phyloP scores from a whole-genome alignment of 2,113 vertebrate genomes.

The Antidorcas marsupialis region DNA sequence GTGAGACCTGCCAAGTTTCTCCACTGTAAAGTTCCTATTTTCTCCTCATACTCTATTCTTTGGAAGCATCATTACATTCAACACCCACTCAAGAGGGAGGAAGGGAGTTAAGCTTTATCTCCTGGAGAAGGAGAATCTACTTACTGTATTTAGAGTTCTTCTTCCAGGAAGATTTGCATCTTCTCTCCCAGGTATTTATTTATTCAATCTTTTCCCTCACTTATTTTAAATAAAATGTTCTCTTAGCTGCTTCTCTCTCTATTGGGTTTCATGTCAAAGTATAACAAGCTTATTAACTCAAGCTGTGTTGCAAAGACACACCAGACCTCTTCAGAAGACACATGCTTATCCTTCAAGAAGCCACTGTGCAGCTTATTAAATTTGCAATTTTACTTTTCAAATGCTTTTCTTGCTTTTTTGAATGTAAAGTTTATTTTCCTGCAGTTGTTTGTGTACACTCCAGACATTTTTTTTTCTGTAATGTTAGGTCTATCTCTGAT shows the following conservation, averaged over 20 bases:
- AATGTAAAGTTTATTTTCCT: slow-evolving; percentile 11
- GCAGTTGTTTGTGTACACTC: neutral
- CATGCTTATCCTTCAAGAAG: neutral
- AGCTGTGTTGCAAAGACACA: neutral
- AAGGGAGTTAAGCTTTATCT: neutral
- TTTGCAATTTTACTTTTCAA: neutral
- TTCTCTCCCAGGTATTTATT: neutral
- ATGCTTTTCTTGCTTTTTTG: neutral
- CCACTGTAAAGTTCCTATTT: neutral
- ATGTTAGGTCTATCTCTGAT: neutral
- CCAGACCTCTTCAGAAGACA: neutral
- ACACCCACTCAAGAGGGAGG: neutral
- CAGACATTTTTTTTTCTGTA: neutral
- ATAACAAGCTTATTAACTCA: neutral
- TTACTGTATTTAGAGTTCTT: neutral
- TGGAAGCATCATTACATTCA: neutral
- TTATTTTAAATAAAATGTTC: neutral
- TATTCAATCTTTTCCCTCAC: neutral
- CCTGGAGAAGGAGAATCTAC: neutral
- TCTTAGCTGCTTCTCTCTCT: neutral
- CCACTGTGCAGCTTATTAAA: neutral
- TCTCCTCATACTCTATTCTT: neutral
- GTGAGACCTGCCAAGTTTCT: neutral
- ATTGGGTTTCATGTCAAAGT: neutral
- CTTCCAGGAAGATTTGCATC: neutral